These are phyloP conservation scores for Oreochromis mossambicus DNA, from an alignment of 2,797 vertebrate species.

Conservation along the genomic window DNA sequence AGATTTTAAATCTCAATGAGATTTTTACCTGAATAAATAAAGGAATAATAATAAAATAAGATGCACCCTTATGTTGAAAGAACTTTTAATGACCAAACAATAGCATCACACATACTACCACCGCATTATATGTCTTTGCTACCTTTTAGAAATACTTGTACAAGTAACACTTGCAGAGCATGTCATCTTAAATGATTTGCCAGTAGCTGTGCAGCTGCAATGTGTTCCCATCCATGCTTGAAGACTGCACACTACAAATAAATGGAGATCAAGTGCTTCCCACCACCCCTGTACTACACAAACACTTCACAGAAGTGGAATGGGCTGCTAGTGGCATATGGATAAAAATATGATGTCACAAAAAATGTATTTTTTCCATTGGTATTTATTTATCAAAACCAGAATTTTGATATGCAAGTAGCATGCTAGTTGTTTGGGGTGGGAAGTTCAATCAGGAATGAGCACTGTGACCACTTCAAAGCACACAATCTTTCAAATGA, in stretches of 20 bases:
- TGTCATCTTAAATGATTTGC: slow-evolving; percentile 36
- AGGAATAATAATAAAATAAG: too few species aligned
- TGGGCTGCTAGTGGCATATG: background rate
- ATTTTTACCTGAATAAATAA: too few species aligned
- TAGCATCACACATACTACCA: slow-evolving; percentile 33
- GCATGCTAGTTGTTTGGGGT: background rate
- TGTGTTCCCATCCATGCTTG: slow-evolving; percentile 30
- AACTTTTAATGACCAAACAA: slow-evolving; percentile 15
- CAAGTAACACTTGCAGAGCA: slow-evolving; percentile 29
- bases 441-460: background rate
- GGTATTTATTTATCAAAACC: background rate
- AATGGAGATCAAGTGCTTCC: slow-evolving; percentile 20
- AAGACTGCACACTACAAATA: slow-evolving; percentile 23
- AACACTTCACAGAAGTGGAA: slow-evolving; percentile 21
- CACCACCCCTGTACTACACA: slow-evolving; percentile 2
- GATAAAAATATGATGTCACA: background rate
- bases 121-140: slow-evolving; percentile 24
- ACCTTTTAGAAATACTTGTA: slow-evolving; percentile 36
- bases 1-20: too few species aligned
- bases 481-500: background rate
- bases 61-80: slow-evolving; percentile 43
- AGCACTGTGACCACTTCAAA: background rate
- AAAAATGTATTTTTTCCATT: background rate
- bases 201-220: slow-evolving; percentile 27
- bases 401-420: background rate